Evolutionary conservation across 2,797 vertebrate genomes (phyloP).

Genomic region (Halcyon smyrnensis): DNA sequence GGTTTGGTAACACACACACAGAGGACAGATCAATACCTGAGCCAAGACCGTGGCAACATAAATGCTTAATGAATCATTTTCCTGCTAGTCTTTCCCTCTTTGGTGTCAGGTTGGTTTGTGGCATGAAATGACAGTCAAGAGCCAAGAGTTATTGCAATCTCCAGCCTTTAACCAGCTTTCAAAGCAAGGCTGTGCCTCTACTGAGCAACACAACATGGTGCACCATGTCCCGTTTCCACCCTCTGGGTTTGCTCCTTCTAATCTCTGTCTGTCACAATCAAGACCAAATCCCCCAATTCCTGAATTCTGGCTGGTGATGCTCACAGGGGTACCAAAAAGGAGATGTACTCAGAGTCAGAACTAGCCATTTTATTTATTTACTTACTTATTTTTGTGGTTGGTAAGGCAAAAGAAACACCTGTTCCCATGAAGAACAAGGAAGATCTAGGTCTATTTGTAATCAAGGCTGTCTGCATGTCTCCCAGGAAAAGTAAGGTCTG

Average conservation of each 20-base stretch:
- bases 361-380: not conserved
- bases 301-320: not conserved
- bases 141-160: not conserved
- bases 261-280: not conserved
- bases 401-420: not conserved
- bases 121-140: not conserved
- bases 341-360: not conserved
- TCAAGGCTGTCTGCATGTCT: not conserved
- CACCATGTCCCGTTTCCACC: not conserved
- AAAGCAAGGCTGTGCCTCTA: not conserved
- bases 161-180: not conserved
- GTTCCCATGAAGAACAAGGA: not conserved
- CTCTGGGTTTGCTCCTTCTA: not conserved
- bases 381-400: not conserved
- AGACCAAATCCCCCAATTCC: not conserved
- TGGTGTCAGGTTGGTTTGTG: not conserved
- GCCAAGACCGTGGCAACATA: not conserved
- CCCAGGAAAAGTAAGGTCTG: conserved; percentile 51
- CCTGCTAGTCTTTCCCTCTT: not conserved
- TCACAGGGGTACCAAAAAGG: not conserved
- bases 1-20: not conserved
- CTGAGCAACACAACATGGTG: not conserved
- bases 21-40: not conserved
- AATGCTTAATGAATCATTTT: not conserved
- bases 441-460: conserved; percentile 15